Evolutionary conservation across 2,888 invertebrate genomes (phyloP).

Genomic region (Synergus laeviventris): DNA sequence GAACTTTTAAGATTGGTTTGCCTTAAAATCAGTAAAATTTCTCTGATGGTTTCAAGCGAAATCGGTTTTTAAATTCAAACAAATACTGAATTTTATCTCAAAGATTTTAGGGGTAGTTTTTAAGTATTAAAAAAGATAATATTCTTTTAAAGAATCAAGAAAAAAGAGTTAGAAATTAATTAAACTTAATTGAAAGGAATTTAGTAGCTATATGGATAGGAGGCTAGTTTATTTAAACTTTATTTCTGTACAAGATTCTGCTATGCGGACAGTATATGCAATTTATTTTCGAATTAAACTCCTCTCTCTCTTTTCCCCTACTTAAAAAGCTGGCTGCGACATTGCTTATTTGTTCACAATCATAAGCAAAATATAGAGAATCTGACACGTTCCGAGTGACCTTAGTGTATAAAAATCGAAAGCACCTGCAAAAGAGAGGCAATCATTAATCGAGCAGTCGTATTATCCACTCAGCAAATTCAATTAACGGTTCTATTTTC

Average conservation of each 20-base stretch:
- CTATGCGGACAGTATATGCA: slow-evolving; percentile 13
- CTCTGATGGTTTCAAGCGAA: too few species aligned
- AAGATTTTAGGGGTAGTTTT: too few species aligned
- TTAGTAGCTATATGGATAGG: not conserved
- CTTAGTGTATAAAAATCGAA: slow-evolving; percentile 27
- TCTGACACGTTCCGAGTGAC: slow-evolving; percentile 14
- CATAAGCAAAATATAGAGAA: slow-evolving; percentile 32
- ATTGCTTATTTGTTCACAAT: slow-evolving; percentile 29
- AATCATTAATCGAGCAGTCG: slow-evolving; percentile 15
- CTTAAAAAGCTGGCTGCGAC: slow-evolving; percentile 19
- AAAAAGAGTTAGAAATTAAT: too few species aligned
- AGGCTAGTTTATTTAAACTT: not conserved
- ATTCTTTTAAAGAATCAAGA: too few species aligned
- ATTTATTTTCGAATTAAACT: slow-evolving; percentile 24
- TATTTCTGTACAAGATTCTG: slow-evolving; percentile 31
- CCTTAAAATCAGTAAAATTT: too few species aligned
- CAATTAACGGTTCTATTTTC: not conserved
- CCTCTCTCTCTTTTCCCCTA: slow-evolving; percentile 11
- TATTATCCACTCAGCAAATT: slow-evolving; percentile 17
- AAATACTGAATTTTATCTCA: too few species aligned
- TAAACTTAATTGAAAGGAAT: too few species aligned
- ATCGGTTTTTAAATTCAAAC: too few species aligned
- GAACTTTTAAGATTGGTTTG: too few species aligned
- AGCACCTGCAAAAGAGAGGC: not conserved
- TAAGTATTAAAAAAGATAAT: too few species aligned